Evolutionary conservation across 1,140 invertebrate genomes (phyloP).

Genomic region (Sycobia sp.): DNA sequence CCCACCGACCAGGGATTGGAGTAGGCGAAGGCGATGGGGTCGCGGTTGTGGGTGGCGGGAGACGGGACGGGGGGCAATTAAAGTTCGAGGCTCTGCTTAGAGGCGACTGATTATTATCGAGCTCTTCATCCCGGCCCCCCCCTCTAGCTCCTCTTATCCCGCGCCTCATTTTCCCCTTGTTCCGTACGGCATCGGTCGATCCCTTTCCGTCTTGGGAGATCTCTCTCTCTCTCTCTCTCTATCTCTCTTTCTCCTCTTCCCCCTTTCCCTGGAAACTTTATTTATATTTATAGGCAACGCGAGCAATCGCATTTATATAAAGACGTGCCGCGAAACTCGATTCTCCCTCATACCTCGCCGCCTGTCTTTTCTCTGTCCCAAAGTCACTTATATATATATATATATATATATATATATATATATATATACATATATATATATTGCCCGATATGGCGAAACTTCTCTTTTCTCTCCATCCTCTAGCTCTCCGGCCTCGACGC

Average conservation of each 20-base stretch:
- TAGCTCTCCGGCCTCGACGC: too few species aligned
- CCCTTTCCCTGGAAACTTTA: too few species aligned
- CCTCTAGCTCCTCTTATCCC: slow-evolving; percentile 19
- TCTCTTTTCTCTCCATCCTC: too few species aligned
- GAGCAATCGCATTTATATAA: not conserved
- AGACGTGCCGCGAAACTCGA: slow-evolving; percentile 18
- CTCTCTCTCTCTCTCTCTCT: not conserved
- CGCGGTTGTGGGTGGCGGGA: too few species aligned
- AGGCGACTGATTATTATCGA: slow-evolving; percentile 28
- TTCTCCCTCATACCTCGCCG: not conserved
- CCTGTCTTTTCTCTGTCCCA: not conserved
- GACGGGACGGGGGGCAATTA: too few species aligned
- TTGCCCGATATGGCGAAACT: not conserved
- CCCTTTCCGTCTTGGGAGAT: too few species aligned
- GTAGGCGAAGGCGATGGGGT: too few species aligned
- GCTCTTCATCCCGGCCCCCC: not conserved
- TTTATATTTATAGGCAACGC: slow-evolving; percentile 25
- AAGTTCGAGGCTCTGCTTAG: slow-evolving; percentile 3
- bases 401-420: not conserved
- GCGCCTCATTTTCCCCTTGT: slow-evolving; percentile 15
- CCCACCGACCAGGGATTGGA: not conserved
- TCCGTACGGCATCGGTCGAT: too few species aligned
- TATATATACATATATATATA: too few species aligned
- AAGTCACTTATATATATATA: slow-evolving; percentile 3
- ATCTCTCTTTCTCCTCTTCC: too few species aligned